Evolutionary conservation across 2,113 vertebrate species (phyloP), one percentile per base, ranked within the genome.

Genomic region (Colius striatus): DNA sequence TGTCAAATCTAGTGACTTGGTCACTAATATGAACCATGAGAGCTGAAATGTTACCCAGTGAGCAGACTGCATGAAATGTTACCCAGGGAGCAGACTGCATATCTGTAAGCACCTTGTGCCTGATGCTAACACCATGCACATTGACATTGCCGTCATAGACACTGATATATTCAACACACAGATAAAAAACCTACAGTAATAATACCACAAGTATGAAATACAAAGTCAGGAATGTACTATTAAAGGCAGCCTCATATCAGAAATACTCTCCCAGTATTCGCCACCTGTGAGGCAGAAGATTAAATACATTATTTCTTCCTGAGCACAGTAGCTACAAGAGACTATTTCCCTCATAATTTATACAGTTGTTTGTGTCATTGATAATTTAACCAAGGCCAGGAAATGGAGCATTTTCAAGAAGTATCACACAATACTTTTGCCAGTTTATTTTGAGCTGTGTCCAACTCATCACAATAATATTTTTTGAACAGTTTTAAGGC

Each of bases 291-390:
- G 75, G 84, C 10, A 84, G 85, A 71, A 87, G 45, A 76, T 87
- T 67, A 95, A 80, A 92, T 73, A 57, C 60, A 63, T 87, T 94
- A 48, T 91, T 92, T 85, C 67, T 79, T 63, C 45, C 67, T 66
- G 51, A 94, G 68, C 55, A 84, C 32, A 41, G 9, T 67, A 57
- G 11, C 50, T 72, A 90, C 70, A 57, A 83, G 93, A 84, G 53
- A 72, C 34, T 27, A 58, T 84, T 87, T 93, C 38, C 27, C 30
- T 18, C 11, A 19, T 79, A 71, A 53, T 58, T 83, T 58, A 67
- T 43, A 34, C 9, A 61, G 41, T 62, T 50, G 29, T 74, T 96
- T 78, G 32, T 80, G 67, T 84, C 72, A 62, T 19, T 54, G 54
- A 48, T 82, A 80, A 81, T 65, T 89, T 81, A 68, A 48, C 23